These are phyloP conservation scores for Hiodon alosoides DNA, from an alignment of 2,113 vertebrate species.

Conservation along the genomic window DNA sequence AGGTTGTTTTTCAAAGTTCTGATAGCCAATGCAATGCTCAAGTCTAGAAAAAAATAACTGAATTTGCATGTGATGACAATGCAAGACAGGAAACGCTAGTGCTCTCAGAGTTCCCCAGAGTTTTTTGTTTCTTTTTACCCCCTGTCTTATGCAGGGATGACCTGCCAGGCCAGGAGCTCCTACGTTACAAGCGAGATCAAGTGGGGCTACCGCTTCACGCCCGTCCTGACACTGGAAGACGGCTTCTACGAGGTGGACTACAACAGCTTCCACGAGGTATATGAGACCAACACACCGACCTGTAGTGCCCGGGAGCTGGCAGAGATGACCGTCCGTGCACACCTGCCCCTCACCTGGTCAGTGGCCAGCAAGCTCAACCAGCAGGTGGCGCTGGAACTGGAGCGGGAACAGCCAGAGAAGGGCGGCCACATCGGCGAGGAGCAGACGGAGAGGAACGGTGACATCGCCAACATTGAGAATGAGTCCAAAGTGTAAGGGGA, in stretches of 20 bases:
- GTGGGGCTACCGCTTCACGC: conserved; percentile 95
- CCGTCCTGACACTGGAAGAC: conserved; percentile 91
- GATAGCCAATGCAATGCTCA: too few relatives aligned
- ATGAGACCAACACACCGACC: conserved; percentile 89
- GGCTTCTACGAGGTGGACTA: conserved; percentile 98
- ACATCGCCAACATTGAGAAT: conserved; percentile 83
- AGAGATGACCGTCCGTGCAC: conserved; percentile 70
- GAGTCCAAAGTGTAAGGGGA: conserved; percentile 86
- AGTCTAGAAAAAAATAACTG: too few relatives aligned
- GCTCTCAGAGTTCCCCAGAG: neutral
- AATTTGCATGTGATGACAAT: too few relatives aligned
- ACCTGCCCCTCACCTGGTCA: conserved; percentile 87
- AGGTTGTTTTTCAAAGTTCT: neutral
- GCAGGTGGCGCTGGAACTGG: conserved; percentile 74
- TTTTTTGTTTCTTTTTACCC: neutral
- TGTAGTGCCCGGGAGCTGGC: conserved; percentile 88
- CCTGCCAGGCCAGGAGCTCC: conserved; percentile 92
- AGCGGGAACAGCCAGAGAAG: conserved; percentile 65
- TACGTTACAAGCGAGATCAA: conserved; percentile 92
- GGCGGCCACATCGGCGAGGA: conserved; percentile 56
- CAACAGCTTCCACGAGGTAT: conserved; percentile 95
- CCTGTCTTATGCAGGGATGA: conserved; percentile 78
- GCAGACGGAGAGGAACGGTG: conserved; percentile 80
- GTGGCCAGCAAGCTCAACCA: conserved; percentile 90
- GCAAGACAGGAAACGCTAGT: neutral